Evolutionary conservation across 2,888 invertebrate genomes (phyloP), one percentile per base, ranked within the genome.

Genomic region (Meganola albula): DNA sequence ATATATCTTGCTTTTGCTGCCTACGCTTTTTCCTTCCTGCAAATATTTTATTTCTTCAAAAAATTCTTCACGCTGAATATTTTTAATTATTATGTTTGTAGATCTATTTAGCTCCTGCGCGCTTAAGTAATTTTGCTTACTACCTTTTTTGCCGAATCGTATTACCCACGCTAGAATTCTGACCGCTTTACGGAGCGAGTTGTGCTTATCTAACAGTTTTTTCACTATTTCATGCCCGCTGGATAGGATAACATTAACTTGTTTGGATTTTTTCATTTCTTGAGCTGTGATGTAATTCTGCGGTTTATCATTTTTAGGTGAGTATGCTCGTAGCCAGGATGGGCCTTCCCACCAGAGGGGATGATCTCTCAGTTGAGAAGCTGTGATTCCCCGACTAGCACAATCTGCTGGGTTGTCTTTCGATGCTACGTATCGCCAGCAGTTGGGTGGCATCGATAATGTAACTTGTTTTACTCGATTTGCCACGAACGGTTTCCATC

Each of bases 321-420:
- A 9, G 9, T 23, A 10, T 9, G 23, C 6, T 23, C 10, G 18
- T 12, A 44, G 14, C 37, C 42, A 43, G 1, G 10, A 3, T 1
- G 44, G 44, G 2, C 38, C 44, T 3, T 33, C 16, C 45, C 44
- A 48, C 45, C 42, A 48, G 8, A 45, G 27, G 0, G 12, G 4
- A 27, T 41, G 24, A 16, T 36, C 10, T 11, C 25, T 16, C 9
- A 49, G 24, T 16, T 43, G 37, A 2, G 16, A 10, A 2, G 34
- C 31, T 0, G 21, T 20, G 10, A 46, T 12, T 1, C 52, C 51
- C 12, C 51, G 34, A 16, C 41, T 51, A 1, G 48, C 49, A n/a
- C 43, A 39, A 28, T 53, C 50, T 1, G 48, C 45, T 0, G 51
- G 44, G 11, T 51, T 51, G 23, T 51, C 40, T 3, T 22, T 31